Evolutionary conservation across 1,140 invertebrate species (phyloP).

Genomic region (Araneus ventricosus): DNA sequence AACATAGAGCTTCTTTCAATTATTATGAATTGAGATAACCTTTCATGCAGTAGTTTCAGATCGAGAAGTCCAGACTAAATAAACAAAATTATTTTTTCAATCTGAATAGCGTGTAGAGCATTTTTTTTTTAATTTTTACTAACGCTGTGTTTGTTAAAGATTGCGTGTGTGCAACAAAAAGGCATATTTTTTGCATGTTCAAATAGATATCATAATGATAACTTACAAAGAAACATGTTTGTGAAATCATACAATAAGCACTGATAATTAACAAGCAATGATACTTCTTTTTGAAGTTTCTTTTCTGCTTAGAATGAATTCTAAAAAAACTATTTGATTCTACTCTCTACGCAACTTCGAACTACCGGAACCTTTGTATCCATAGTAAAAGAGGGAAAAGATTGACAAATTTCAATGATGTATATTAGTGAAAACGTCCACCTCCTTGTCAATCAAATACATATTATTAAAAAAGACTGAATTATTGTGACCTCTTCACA

Average conservation of each 20-base stretch:
- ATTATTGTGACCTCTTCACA: not conserved
- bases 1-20: too few relatives aligned
- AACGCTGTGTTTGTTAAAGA: not conserved
- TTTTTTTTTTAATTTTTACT: too few relatives aligned
- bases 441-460: conserved; percentile 12
- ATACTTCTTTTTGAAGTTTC: not conserved
- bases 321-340: not conserved
- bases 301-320: not conserved
- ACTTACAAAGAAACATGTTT: not conserved
- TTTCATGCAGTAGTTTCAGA: too few relatives aligned
- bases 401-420: conserved; percentile 11
- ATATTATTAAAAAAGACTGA: not conserved
- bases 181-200: not conserved
- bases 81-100: too few relatives aligned
- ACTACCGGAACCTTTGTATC: not conserved
- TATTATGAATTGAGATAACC: too few relatives aligned
- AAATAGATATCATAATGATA: conserved; percentile 24
- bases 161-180: not conserved
- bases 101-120: too few relatives aligned
- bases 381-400: not conserved
- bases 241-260: not conserved
- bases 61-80: too few relatives aligned
- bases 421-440: not conserved
- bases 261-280: not conserved
- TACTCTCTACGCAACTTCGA: not conserved